A percentile compares a stretch with the other conserved stretches of the same genome.
phyloP scores from a whole-genome alignment of 2,888 invertebrate genomes.

The Brachycybe producta region DNA sequence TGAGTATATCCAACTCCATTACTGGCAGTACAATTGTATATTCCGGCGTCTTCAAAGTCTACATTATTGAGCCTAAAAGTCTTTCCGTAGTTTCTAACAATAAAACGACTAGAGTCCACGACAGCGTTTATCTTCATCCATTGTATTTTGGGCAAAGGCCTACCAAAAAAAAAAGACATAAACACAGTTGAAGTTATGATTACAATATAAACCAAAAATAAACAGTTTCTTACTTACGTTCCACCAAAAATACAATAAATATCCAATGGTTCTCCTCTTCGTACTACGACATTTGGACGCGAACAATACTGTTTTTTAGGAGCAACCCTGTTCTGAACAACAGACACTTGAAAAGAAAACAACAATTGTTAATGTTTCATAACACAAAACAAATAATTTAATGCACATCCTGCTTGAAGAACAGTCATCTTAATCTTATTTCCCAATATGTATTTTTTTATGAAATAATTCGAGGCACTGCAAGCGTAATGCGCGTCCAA shows the following conservation, averaged over 20 bases:
- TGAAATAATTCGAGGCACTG: slow-evolving; percentile 78
- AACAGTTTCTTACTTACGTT: slow-evolving; percentile 51
- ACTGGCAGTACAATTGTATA: slow-evolving; percentile 84
- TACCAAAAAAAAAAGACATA: no score
- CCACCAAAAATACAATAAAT: slow-evolving; percentile 94
- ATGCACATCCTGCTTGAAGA: slow-evolving; percentile 6
- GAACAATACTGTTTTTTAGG: slow-evolving; percentile 73
- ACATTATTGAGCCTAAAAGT: slow-evolving; percentile 76
- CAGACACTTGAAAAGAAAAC: slow-evolving; percentile 10
- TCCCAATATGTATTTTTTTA: slow-evolving; percentile 79
- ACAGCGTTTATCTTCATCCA: slow-evolving; percentile 73
- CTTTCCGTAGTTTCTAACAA: slow-evolving; percentile 78
- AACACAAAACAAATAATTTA: no score
- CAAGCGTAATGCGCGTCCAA: slow-evolving; percentile 82
- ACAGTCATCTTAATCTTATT: slow-evolving; percentile 47
- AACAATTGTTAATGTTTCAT: no score
- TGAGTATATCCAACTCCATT: slow-evolving; percentile 78
- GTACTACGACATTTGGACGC: slow-evolving; percentile 71
- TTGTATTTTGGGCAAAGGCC: slow-evolving; percentile 81
- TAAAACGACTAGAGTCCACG: slow-evolving; percentile 39
- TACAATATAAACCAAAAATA: slow-evolving; percentile 14
- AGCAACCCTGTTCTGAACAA: slow-evolving; percentile 52
- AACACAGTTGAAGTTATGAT: slow-evolving; percentile 9
- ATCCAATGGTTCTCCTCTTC: slow-evolving; percentile 67
- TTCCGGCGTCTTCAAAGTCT: slow-evolving; percentile 74